Evolutionary conservation across 1,140 invertebrate genomes (phyloP), one percentile per base, ranked within the genome.

Genomic region (Diploscapter pachys): DNA sequence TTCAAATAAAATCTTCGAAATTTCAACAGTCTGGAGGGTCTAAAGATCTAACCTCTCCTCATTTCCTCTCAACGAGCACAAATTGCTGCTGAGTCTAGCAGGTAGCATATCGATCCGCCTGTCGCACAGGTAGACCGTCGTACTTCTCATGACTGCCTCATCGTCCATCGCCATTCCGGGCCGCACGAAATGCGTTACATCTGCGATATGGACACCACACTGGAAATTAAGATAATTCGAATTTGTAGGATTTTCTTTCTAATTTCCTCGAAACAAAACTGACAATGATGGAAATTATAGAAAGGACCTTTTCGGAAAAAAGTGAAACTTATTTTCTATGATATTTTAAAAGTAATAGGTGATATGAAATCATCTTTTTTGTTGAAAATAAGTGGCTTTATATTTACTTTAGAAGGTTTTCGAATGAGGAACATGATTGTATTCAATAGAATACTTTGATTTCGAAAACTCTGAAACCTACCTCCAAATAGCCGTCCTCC

Each of bases 181-280:
- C 65, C 92, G 87, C 63, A 98, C 92, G 83, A 96, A 98, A 88
- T 97, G 91, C 2, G 93, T 93, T 0, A 98, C 94, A 88, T 97
- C 95, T 48, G 87, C 87, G 78, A 97, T 97, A 84, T 97, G 95
- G 0, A 98, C 95, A 5, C 94, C 95, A 75, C 96, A 89, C 85
- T 89, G 92, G 87, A 96, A 91, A 9, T 8, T 11, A 68, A 51
- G 51, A 31, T 31, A 31, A 31, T 1, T 31, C 31, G 31, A 31
- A 31, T 31, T 31, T 31, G 31, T 31, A 31, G 31, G 31, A 31
- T 31, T 31, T 31, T 31, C 31, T 31, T 31, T 31, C 31, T 31
- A 31, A 31, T 31, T 31, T 31, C 31, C 31, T 31, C 31, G 31
- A 31, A 31, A 31, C 31, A 31, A n/a, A n/a, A 31, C 31, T 31